These are phyloP conservation scores for Chloromyia formosa DNA, from an alignment of 2,888 invertebrate genomes.

Conservation along the genomic window DNA sequence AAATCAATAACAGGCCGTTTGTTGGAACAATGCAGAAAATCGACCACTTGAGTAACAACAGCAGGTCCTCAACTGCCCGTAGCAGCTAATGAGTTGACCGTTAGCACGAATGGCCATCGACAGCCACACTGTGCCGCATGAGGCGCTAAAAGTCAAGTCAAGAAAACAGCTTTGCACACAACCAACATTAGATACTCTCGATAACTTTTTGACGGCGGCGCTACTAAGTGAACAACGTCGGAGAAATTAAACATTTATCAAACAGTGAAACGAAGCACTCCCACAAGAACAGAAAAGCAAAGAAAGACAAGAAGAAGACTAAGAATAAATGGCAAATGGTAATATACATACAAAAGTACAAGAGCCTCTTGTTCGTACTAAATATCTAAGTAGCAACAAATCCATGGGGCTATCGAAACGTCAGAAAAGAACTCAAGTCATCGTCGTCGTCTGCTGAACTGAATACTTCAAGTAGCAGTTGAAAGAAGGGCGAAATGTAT, in stretches of 20 bases:
- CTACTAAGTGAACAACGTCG: not conserved
- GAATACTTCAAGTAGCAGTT: not conserved
- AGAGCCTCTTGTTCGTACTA: too few species aligned
- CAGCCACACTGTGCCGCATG: too few species aligned
- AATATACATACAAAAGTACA: too few species aligned
- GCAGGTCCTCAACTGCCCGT: too few species aligned
- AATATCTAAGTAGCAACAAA: conserved; percentile 3
- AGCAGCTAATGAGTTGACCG: not conserved
- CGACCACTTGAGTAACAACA: too few species aligned
- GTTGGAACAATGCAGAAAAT: conserved; percentile 31
- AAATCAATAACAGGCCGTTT: conserved; percentile 31
- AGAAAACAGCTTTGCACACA: conserved; percentile 23
- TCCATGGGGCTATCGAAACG: conserved; percentile 19
- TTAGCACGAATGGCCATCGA: not conserved
- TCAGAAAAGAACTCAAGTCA: not conserved
- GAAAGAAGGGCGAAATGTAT: conserved; percentile 7
- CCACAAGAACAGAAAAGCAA: not conserved
- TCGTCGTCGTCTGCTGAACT: not conserved
- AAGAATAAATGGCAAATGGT: conserved; percentile 2
- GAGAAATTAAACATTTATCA: conserved; percentile 35
- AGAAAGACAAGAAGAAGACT: not conserved
- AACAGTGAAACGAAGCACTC: conserved; percentile 6
- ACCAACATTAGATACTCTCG: not conserved
- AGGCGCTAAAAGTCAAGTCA: conserved; percentile 21
- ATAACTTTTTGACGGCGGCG: too few species aligned